phyloP scores from a whole-genome alignment of 2,888 invertebrate species.

The Andrena trimmerana region DNA sequence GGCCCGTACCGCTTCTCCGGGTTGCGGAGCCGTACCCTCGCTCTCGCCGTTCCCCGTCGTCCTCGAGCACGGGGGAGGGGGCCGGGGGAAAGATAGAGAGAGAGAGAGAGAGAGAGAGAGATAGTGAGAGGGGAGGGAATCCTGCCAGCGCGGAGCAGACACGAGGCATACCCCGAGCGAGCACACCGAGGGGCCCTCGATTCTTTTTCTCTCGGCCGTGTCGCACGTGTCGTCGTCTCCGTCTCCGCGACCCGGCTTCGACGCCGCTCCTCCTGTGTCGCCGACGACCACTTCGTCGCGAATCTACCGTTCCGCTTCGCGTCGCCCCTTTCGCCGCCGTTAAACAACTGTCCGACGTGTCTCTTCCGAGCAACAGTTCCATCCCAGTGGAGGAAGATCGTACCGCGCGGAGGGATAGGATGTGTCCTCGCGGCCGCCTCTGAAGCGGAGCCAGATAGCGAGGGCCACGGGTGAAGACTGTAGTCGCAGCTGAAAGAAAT shows the following conservation, averaged over 20 bases:
- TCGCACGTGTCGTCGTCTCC: conserved; percentile 66
- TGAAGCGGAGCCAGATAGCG: conserved; percentile 2
- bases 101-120: too few species aligned
- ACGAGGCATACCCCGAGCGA: conserved; percentile 68
- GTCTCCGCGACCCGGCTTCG: conserved; percentile 17
- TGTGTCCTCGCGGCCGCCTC: conserved; percentile 15
- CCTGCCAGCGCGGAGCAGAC: conserved; percentile 48
- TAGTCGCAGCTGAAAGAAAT: background rate
- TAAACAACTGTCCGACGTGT: background rate
- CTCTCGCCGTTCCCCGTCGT: conserved; percentile 32
- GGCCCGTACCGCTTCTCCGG: conserved; percentile 40
- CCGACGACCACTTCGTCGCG: background rate
- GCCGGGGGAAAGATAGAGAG: too few species aligned
- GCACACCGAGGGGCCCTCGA: conserved; percentile 60
- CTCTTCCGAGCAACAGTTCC: background rate
- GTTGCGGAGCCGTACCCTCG: conserved; percentile 29
- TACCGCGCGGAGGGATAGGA: background rate
- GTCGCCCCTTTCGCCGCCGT: background rate
- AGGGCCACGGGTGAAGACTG: background rate
- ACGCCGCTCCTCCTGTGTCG: background rate
- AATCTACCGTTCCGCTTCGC: background rate
- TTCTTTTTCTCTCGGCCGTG: conserved; percentile 60
- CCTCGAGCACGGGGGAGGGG: conserved; percentile 16
- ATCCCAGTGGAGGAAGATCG: background rate
- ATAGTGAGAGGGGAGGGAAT: conserved; percentile 22